A percentile compares a stretch with the other conserved stretches of the same genome.
Conservation (phyloP, 2,888 invertebrate species). For the Nesidiocoris tenuis region DNA sequence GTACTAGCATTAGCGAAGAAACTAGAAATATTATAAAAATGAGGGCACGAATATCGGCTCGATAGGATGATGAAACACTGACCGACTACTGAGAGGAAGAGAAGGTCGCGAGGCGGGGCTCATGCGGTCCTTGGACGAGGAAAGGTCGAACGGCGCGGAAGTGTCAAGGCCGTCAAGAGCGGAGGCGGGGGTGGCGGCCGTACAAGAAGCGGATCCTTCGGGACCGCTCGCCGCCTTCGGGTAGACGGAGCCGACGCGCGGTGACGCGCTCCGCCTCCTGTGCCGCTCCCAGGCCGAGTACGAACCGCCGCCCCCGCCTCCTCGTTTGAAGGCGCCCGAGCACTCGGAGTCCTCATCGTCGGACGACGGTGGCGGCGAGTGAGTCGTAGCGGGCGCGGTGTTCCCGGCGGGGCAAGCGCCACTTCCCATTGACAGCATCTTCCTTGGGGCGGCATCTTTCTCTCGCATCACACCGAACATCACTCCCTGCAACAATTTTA, state of each 20-base stretch:
- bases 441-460: slow-evolving; percentile 83
- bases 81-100: not conserved
- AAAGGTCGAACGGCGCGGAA: slow-evolving; percentile 65
- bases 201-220: slow-evolving; percentile 23
- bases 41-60: no score
- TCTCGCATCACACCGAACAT: slow-evolving; percentile 65
- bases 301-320: slow-evolving; percentile 52
- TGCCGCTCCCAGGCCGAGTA: not conserved
- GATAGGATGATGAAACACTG: not conserved
- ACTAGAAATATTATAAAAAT: no score
- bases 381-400: slow-evolving; percentile 56
- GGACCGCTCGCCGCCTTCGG: slow-evolving; percentile 58
- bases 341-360: slow-evolving; percentile 3
- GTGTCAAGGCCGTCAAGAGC: slow-evolving; percentile 58
- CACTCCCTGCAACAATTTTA: slow-evolving; percentile 29
- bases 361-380: slow-evolving; percentile 4
- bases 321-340: slow-evolving; percentile 1
- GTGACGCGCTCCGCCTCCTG: slow-evolving; percentile 56
- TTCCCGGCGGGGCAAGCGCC: slow-evolving; percentile 50
- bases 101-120: slow-evolving; percentile 53
- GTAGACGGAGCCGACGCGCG: slow-evolving; percentile 73
- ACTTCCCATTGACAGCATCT: slow-evolving; percentile 63
- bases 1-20: no score
- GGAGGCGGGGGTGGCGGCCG: slow-evolving; percentile 34
- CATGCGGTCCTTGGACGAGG: slow-evolving; percentile 55